Evolutionary conservation across 2,797 vertebrate genomes (phyloP).

Genomic region (Phaenicophaeus curvirostris): DNA sequence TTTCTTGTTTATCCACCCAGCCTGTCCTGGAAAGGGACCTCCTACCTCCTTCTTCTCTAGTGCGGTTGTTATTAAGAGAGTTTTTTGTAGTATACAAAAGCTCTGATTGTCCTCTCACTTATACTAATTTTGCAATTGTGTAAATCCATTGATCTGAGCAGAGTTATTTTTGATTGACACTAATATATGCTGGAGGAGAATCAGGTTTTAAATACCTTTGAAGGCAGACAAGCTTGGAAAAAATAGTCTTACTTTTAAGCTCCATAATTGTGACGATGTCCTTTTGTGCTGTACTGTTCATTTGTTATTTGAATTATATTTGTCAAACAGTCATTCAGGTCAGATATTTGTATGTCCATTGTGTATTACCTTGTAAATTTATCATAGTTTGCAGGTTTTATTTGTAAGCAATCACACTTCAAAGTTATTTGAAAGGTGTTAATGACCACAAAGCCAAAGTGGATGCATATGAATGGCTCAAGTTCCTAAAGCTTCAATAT

Average conservation of each 20-base stretch:
- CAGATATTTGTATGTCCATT: neutral
- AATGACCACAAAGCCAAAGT: conserved; percentile 2
- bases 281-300: neutral
- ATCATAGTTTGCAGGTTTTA: neutral
- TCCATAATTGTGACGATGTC: neutral
- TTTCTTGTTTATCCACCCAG: conserved; percentile 61
- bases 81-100: conserved; percentile 56
- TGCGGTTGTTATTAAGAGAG: conserved; percentile 47
- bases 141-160: conserved; percentile 61
- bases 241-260: conserved; percentile 30
- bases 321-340: neutral
- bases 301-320: conserved; percentile 34
- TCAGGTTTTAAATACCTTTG: conserved; percentile 44
- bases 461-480: neutral
- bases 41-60: conserved; percentile 42
- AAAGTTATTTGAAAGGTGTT: neutral
- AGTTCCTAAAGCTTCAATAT: neutral
- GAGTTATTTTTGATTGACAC: conserved; percentile 63
- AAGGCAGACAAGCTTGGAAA: conserved; percentile 35
- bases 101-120: conserved; percentile 62
- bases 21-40: conserved; percentile 42
- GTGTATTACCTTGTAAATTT: neutral
- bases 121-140: conserved; percentile 66
- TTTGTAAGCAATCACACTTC: neutral
- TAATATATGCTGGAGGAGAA: conserved; percentile 52